These are phyloP conservation scores for Blomia tropicalis DNA, from an alignment of 2,888 invertebrate genomes.

Conservation along the genomic window DNA sequence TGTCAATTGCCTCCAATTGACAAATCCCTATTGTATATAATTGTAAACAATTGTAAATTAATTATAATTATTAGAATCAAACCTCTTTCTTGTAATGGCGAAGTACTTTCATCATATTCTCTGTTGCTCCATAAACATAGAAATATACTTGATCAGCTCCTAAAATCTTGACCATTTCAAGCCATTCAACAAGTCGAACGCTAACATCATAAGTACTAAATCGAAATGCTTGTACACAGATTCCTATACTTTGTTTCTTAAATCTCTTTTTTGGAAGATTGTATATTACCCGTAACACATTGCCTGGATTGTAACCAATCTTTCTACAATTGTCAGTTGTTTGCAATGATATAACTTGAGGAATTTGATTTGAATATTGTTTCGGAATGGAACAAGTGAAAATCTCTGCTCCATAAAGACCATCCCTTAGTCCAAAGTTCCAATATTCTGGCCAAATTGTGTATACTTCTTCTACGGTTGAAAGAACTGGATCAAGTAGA, in stretches of 20 bases:
- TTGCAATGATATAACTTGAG: slow-evolving; percentile 2
- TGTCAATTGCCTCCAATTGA: slow-evolving; percentile 13
- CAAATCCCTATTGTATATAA: neutral
- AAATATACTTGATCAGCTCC: slow-evolving; percentile 16
- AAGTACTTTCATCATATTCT: slow-evolving; percentile 10
- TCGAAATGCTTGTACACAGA: slow-evolving; percentile 16
- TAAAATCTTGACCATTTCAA: slow-evolving; percentile 15
- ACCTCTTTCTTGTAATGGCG: slow-evolving; percentile 18
- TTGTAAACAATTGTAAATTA: neutral
- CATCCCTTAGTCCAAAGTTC: neutral
- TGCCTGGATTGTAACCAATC: neutral
- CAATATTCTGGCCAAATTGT: slow-evolving; percentile 13
- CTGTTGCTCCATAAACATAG: slow-evolving; percentile 1
- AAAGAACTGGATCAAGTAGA: slow-evolving; percentile 5
- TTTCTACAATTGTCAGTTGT: neutral
- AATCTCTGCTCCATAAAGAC: neutral
- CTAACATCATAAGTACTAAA: slow-evolving; percentile 16
- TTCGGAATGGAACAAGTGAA: slow-evolving; percentile 16
- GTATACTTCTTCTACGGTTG: slow-evolving; percentile 3
- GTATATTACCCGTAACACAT: slow-evolving; percentile 20
- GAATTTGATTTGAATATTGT: neutral
- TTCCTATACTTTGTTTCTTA: neutral
- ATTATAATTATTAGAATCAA: neutral
- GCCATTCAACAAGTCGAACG: slow-evolving; percentile 19
- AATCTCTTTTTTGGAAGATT: neutral